phyloP scores from a whole-genome alignment of 2,888 invertebrate genomes.

The Hesperia comma region DNA sequence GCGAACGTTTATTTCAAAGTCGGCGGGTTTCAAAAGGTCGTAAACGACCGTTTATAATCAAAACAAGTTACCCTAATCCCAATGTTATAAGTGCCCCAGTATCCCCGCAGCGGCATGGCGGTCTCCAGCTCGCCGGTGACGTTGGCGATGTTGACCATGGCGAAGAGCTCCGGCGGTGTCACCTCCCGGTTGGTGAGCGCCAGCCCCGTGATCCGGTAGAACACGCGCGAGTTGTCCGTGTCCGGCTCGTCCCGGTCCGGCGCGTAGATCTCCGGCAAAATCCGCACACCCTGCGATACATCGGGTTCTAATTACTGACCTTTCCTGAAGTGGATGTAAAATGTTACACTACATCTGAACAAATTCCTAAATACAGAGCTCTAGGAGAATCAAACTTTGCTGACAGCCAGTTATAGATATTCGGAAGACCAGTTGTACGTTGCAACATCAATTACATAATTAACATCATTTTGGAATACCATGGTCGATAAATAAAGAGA shows the following conservation, averaged over 20 bases:
- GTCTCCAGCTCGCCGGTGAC: constrained; percentile 74
- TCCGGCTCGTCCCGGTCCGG: constrained; percentile 81
- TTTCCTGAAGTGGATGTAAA: too few species aligned
- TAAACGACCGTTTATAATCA: too few species aligned
- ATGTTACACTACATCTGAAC: too few species aligned
- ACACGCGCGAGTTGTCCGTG: constrained; percentile 80
- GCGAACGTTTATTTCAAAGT: too few species aligned
- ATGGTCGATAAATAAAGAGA: too few species aligned
- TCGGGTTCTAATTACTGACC: background rate
- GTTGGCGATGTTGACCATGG: constrained; percentile 60
- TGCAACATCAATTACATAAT: too few species aligned
- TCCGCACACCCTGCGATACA: constrained; percentile 54
- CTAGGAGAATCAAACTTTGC: too few species aligned
- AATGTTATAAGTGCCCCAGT: constrained; percentile 84
- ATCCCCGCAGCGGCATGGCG: constrained; percentile 71
- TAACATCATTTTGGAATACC: too few species aligned
- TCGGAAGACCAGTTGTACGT: too few species aligned
- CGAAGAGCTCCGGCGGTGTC: constrained; percentile 59
- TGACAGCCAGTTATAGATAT: too few species aligned
- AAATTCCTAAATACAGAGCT: too few species aligned
- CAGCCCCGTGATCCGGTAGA: constrained; percentile 72
- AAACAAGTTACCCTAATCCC: constrained; percentile 70
- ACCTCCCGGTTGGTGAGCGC: constrained; percentile 56
- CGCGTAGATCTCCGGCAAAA: constrained; percentile 69
- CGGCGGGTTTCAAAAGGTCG: too few species aligned